Evolutionary conservation across 2,888 invertebrate species (phyloP).

Genomic region (Leucophenga maculata): DNA sequence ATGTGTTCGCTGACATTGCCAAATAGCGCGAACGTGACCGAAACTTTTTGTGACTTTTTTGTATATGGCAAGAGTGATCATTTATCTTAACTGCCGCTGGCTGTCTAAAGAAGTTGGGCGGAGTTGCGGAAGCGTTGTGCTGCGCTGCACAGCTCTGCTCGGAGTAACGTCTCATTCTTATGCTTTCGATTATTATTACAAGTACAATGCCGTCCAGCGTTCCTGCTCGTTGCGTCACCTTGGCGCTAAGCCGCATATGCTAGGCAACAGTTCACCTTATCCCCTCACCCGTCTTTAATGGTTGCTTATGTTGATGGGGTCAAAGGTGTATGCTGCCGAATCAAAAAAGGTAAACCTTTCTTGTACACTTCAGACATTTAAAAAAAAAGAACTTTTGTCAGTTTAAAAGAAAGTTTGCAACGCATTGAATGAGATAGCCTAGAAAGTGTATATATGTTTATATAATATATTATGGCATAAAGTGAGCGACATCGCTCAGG

Average conservation of each 20-base stretch:
- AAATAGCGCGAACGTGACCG: constrained; percentile 70
- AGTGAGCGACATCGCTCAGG: too few relatives aligned
- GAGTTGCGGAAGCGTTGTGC: constrained; percentile 13
- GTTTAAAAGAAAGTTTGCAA: neutral
- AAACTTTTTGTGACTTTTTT: constrained; percentile 68
- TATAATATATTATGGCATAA: too few relatives aligned
- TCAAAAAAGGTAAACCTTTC: constrained; percentile 52
- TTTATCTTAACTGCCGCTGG: constrained; percentile 67
- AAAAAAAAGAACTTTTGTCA: constrained; percentile 2
- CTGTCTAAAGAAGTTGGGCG: constrained; percentile 14
- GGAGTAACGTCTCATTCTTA: constrained; percentile 3
- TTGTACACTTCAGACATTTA: constrained; percentile 29
- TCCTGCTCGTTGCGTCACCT: neutral
- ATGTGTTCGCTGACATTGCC: constrained; percentile 59
- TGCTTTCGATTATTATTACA: neutral
- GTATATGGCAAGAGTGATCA: constrained; percentile 67
- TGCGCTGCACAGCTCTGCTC: neutral
- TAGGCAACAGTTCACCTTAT: constrained; percentile 45
- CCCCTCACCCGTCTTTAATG: neutral
- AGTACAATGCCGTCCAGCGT: too few relatives aligned
- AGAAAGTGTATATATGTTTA: too few relatives aligned
- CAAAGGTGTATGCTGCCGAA: constrained; percentile 52
- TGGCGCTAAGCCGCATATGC: constrained; percentile 37
- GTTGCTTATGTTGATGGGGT: constrained; percentile 21
- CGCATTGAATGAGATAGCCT: too few relatives aligned